A percentile compares a stretch with the other conserved stretches of the same genome.
Conservation (phyloP, 2,113 vertebrate genomes). For the Dermatemys mawii region DNA sequence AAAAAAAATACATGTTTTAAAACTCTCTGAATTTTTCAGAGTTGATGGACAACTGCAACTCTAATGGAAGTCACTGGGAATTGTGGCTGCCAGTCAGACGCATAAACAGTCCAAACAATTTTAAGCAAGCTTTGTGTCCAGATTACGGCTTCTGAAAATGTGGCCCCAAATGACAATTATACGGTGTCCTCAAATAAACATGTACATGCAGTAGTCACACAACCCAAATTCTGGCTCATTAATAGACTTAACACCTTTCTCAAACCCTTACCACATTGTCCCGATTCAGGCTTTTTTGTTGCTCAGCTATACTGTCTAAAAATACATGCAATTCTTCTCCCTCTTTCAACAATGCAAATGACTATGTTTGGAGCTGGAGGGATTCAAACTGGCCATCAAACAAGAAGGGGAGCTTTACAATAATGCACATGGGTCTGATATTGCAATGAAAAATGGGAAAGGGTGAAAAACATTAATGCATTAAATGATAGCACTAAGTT, state of each 20-base stretch:
- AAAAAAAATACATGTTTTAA: neutral
- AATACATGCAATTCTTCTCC: neutral
- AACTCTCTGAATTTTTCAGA: neutral
- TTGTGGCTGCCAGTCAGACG: neutral
- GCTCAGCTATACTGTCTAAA: neutral
- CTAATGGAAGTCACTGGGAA: neutral
- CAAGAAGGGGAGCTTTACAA: neutral
- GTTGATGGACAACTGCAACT: neutral
- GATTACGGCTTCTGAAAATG: neutral
- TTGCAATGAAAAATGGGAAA: accelerated
- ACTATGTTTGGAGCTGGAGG: neutral
- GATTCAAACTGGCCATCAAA: neutral
- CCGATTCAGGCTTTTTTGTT: neutral
- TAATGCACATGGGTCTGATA: accelerated
- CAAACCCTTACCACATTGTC: neutral
- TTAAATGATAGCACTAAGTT: neutral
- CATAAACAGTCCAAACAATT: neutral
- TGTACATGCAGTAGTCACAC: accelerated
- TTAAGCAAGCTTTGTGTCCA: neutral
- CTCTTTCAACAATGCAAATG: neutral
- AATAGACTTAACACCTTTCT: neutral
- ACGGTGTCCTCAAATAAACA: neutral
- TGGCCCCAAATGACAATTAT: neutral
- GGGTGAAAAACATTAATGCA: neutral
- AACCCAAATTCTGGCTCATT: neutral